These are phyloP conservation scores for Dryobotodes eremita DNA, from an alignment of 2,888 invertebrate genomes.

Conservation along the genomic window DNA sequence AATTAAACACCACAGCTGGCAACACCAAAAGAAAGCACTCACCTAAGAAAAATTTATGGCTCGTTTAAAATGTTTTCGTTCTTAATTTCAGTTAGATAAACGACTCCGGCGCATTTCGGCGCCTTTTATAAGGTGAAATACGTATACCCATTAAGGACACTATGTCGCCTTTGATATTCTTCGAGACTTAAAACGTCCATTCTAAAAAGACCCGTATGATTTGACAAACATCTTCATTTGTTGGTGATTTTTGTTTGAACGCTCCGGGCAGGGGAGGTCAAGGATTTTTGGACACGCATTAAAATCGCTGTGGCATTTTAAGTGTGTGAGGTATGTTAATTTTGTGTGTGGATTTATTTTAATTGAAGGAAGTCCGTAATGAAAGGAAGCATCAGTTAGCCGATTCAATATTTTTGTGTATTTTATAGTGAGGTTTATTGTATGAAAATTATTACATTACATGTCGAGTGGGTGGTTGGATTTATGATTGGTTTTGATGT, in stretches of 20 bases:
- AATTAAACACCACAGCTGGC: conserved; percentile 70
- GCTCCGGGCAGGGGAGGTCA: conserved; percentile 63
- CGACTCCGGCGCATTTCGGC: conserved; percentile 82
- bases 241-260: conserved; percentile 24
- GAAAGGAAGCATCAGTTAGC: conserved; percentile 72
- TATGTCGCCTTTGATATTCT: conserved; percentile 75
- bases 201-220: conserved; percentile 59
- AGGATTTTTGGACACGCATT: conserved; percentile 65
- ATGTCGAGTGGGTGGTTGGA: conserved; percentile 28
- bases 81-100: conserved; percentile 89
- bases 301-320: conserved; percentile 74
- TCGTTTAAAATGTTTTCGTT: conserved; percentile 88
- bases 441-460: conserved; percentile 53
- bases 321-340: conserved; percentile 85
- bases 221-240: conserved; percentile 54
- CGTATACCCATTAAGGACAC: conserved; percentile 79
- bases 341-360: conserved; percentile 81
- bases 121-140: conserved; percentile 85
- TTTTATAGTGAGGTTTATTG: conserved; percentile 64
- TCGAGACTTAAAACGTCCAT: conserved; percentile 78
- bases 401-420: conserved; percentile 66
- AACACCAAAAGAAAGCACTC: conserved; percentile 81
- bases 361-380: conserved; percentile 78
- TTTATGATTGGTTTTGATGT: conserved; percentile 50
- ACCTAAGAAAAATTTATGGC: conserved; percentile 81